phyloP scores from a whole-genome alignment of 2,888 invertebrate genomes.

The Spicauda simplicius region DNA sequence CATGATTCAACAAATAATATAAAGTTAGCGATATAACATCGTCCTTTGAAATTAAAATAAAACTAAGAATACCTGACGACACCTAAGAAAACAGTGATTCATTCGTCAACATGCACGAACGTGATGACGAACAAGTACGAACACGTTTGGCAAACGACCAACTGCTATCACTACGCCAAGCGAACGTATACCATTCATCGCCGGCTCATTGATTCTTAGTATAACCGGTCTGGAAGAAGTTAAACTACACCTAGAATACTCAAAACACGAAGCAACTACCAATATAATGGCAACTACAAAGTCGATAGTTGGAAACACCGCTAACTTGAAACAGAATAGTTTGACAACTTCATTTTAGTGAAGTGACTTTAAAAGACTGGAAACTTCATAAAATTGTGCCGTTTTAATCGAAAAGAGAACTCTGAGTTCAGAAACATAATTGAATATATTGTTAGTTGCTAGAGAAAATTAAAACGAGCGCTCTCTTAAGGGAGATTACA shows the following conservation, averaged over 20 bases:
- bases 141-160: conserved; percentile 30
- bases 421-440: conserved; percentile 34
- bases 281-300: conserved; percentile 10
- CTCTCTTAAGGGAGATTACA: background rate
- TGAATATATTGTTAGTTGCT: conserved; percentile 2
- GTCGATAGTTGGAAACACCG: conserved; percentile 7
- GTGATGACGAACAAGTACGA: conserved; percentile 11
- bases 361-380: conserved; percentile 37
- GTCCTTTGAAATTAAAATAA: background rate
- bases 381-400: conserved; percentile 32
- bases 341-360: conserved; percentile 35
- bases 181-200: conserved; percentile 17
- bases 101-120: conserved; percentile 1
- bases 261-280: background rate
- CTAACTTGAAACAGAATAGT: conserved; percentile 9
- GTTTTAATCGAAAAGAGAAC: conserved; percentile 41
- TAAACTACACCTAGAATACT: too few species aligned
- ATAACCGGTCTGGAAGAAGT: conserved; percentile 6
- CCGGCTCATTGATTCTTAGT: conserved; percentile 26
- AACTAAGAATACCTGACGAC: background rate
- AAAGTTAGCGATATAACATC: background rate
- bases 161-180: conserved; percentile 23
- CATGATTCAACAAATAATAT: background rate
- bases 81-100: background rate
- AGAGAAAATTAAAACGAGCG: background rate